phyloP scores from a whole-genome alignment of 2,888 invertebrate genomes.

The Acanthopleura granulata region DNA sequence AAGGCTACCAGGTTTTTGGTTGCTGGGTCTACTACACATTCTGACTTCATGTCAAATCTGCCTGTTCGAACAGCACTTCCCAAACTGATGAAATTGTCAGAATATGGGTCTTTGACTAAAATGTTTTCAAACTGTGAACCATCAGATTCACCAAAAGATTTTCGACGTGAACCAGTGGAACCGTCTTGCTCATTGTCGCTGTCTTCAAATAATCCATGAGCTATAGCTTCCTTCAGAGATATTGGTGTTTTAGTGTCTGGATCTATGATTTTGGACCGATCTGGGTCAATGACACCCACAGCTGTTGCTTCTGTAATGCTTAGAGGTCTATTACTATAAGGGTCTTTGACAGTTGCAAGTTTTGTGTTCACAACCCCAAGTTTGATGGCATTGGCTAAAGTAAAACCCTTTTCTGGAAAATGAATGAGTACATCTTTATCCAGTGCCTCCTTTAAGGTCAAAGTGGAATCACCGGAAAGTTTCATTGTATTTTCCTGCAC shows the following conservation, averaged over 20 bases:
- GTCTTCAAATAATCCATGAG: constrained; percentile 71
- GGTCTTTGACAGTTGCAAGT: constrained; percentile 77
- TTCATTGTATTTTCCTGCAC: constrained; percentile 13
- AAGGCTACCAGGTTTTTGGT: constrained; percentile 68
- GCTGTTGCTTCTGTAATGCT: constrained; percentile 87
- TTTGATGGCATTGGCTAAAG: constrained; percentile 34
- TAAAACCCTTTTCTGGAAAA: constrained; percentile 26
- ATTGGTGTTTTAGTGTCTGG: constrained; percentile 46
- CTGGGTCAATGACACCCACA: constrained; percentile 76
- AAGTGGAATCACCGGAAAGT: constrained; percentile 29
- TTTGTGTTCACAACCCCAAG: constrained; percentile 32
- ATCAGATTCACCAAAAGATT: not conserved
- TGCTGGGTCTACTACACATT: constrained; percentile 47
- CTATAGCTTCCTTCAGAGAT: constrained; percentile 72
- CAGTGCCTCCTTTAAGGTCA: constrained; percentile 52
- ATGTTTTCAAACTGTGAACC: constrained; percentile 30
- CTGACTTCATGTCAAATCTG: constrained; percentile 17
- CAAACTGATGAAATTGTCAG: constrained; percentile 83
- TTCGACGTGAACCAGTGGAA: not conserved
- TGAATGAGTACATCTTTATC: constrained; percentile 23
- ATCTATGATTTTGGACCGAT: constrained; percentile 39
- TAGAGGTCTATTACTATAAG: constrained; percentile 83
- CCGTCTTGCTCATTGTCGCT: not conserved
- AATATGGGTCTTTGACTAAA: constrained; percentile 78
- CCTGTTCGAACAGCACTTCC: constrained; percentile 76